Evolutionary conservation across 1,140 invertebrate genomes (phyloP).

Genomic region (Bacillus rossius): DNA sequence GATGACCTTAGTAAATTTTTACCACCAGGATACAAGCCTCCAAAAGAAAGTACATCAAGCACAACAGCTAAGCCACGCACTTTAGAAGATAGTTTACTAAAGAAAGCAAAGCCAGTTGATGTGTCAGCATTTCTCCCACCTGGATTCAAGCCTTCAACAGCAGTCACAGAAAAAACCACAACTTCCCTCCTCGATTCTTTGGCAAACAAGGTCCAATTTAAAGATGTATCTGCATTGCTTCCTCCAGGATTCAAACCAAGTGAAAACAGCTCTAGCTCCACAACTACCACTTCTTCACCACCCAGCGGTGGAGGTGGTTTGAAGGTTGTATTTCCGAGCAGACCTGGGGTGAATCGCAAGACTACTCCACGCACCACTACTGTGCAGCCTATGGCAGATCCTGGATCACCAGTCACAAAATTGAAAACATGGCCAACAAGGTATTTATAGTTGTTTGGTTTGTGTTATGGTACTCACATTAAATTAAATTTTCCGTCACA

Average conservation of each 20-base stretch:
- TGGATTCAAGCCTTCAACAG: constrained; percentile 45
- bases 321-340: constrained; percentile 73
- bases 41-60: constrained; percentile 39
- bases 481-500: background rate
- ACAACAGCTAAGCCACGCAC: constrained; percentile 13
- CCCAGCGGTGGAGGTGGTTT: constrained; percentile 44
- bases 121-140: constrained; percentile 57
- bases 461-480: too few relatives aligned
- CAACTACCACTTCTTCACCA: constrained; percentile 28
- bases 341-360: constrained; percentile 60
- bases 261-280: constrained; percentile 13
- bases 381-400: constrained; percentile 32
- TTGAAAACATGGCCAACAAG: constrained; percentile 75
- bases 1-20: constrained; percentile 56
- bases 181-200: constrained; percentile 29
- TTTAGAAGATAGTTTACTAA: background rate
- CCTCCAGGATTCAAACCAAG: constrained; percentile 53
- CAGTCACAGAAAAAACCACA: constrained; percentile 28
- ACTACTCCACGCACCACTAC: constrained; percentile 38
- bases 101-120: constrained; percentile 42
- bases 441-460: constrained; percentile 46
- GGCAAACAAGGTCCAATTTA: constrained; percentile 44
- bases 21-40: constrained; percentile 57
- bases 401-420: constrained; percentile 53
- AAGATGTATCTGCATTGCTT: constrained; percentile 49